Evolutionary conservation across 1,140 invertebrate species (phyloP).

Genomic region (Heliconius eleuchia): DNA sequence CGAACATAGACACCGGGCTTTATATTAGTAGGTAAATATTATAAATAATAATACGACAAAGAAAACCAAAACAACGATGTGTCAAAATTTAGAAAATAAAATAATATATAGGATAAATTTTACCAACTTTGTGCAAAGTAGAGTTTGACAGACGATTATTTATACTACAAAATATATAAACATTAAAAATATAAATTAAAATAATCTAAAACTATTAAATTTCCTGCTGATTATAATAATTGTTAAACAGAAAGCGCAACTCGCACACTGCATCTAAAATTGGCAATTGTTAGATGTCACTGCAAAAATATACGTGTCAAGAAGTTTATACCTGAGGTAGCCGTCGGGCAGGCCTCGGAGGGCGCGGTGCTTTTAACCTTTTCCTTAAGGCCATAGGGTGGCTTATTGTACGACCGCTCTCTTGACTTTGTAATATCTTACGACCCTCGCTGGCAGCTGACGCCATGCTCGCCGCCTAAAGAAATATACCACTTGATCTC

Average conservation of each 20-base stretch:
- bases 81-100: neutral
- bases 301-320: slow-evolving; percentile 50
- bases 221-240: neutral
- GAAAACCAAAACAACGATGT: too few species aligned
- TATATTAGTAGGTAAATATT: too few species aligned
- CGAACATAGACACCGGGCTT: too few species aligned
- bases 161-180: neutral
- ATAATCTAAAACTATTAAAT: neutral
- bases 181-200: neutral
- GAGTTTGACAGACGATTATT: neutral
- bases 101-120: neutral
- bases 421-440: slow-evolving; percentile 69
- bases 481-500: slow-evolving; percentile 44
- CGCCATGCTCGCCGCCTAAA: slow-evolving; percentile 73
- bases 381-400: slow-evolving; percentile 71
- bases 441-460: slow-evolving; percentile 71
- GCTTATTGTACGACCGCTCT: slow-evolving; percentile 65
- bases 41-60: too few species aligned
- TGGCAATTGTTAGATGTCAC: slow-evolving; percentile 44
- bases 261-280: slow-evolving; percentile 29
- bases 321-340: slow-evolving; percentile 67
- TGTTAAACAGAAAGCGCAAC: neutral
- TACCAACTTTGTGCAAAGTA: neutral
- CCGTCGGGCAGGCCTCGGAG: slow-evolving; percentile 61
- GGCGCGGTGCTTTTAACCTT: slow-evolving; percentile 57